Evolutionary conservation across 1,140 invertebrate species (phyloP).

Genomic region (Spodoptera frugiperda): DNA sequence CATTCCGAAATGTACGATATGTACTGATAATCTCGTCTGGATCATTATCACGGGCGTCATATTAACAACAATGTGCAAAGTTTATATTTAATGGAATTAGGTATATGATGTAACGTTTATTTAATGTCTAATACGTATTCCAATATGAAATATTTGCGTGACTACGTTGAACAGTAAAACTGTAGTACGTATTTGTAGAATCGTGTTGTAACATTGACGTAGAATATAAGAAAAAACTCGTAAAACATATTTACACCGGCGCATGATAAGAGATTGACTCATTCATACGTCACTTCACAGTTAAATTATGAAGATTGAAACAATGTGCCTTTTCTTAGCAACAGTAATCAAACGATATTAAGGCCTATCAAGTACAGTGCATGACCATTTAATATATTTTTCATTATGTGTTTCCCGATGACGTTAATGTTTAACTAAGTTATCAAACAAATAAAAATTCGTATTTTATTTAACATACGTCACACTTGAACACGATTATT

Average conservation of each 20-base stretch:
- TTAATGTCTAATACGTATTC: constrained; percentile 13
- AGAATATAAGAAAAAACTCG: constrained; percentile 31
- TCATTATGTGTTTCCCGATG: no score
- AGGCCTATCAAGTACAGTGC: background rate
- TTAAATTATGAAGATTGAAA: constrained; percentile 18
- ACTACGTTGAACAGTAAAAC: constrained; percentile 36
- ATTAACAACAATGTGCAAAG: background rate
- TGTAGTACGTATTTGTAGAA: constrained; percentile 39
- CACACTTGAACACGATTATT: no score
- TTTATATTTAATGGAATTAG: background rate
- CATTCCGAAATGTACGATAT: background rate
- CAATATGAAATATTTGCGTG: constrained; percentile 46
- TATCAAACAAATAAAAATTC: no score
- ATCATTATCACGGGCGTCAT: background rate
- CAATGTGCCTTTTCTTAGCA: constrained; percentile 10
- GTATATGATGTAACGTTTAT: background rate
- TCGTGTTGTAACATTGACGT: constrained; percentile 53
- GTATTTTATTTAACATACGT: no score
- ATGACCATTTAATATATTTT: constrained; percentile 8
- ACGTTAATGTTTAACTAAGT: no score
- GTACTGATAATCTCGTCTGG: background rate
- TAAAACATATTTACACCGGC: constrained; percentile 46
- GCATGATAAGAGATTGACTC: constrained; percentile 61
- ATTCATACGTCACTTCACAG: constrained; percentile 48
- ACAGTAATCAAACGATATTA: constrained; percentile 16